Evolutionary conservation across 2,888 invertebrate species (phyloP).

Genomic region (Heteropelma amictum): DNA sequence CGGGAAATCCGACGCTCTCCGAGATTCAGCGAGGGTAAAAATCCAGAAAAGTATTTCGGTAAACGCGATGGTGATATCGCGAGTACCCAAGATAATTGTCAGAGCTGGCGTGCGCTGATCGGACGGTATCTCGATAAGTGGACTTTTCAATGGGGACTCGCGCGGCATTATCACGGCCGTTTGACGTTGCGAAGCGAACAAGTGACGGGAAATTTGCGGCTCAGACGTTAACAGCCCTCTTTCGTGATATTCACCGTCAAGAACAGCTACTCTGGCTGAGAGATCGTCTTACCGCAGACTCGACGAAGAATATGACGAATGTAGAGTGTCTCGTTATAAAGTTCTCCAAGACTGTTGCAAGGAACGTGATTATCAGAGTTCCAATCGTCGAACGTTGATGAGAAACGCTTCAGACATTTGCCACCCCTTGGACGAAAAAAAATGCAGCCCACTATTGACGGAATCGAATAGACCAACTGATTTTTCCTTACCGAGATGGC

Average conservation of each 20-base stretch:
- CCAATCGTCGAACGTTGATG: too few species aligned
- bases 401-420: too few species aligned
- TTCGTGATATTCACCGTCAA: not conserved
- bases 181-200: constrained; percentile 1
- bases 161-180: constrained; percentile 15
- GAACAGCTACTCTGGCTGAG: not conserved
- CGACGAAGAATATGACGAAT: constrained; percentile 10
- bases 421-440: not conserved
- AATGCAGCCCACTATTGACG: too few species aligned
- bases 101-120: constrained; percentile 8
- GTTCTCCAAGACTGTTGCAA: not conserved
- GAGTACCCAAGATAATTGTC: not conserved
- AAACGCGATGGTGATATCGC: not conserved
- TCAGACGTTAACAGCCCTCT: constrained; percentile 20
- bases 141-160: not conserved
- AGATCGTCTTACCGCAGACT: not conserved
- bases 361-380: not conserved
- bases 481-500: too few species aligned
- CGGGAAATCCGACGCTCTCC: not conserved
- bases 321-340: not conserved
- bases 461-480: too few species aligned
- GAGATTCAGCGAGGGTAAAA: constrained; percentile 38
- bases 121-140: constrained; percentile 33
- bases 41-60: not conserved
- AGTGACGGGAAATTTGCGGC: constrained; percentile 30